Evolutionary conservation across 2,797 vertebrate genomes (phyloP), one percentile per base, ranked within the genome.

Genomic region (Coregonus suidteri): DNA sequence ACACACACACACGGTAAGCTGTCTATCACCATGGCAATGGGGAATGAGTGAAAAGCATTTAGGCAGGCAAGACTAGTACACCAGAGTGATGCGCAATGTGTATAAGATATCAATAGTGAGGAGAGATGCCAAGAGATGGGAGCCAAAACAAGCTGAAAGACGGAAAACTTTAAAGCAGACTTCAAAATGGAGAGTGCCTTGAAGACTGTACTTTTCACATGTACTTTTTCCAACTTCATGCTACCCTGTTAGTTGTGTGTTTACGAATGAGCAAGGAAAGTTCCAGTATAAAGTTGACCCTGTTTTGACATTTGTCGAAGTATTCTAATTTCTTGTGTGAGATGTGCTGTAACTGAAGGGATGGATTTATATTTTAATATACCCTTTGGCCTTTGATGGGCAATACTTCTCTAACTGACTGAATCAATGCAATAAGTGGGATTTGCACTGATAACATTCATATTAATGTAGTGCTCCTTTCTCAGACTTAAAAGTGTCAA

Each of bases 71-170:
- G 87, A 84, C 69, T 1, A 74, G 74, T 80, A 72, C 76, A 51
- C 68, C 75, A 83, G 79, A 82, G 83, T 82, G 79, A 81, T 75
- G 53, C 77, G 85, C 82, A 84, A 89, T 87, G 75, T 83, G 83
- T 85, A 84, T 89, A 83, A 81, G 84, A 90, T 91, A 92, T 90
- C 81, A 89, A 89, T 86, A 88, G 82, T 74, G 83, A 82, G 78
- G 75, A 78, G 83, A 59, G 76, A 71, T 64, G 25, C 78, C 62
- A 25, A 72, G 25, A 31, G 64, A 30, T 20, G 64, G 64, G 30
- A 25, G 20, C 51, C 15, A 62, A 77, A 86, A 87, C 77, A 82
- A 80, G 25, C 25, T 25, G 25, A 25, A 25, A 25, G 25, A 25
- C 25, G 25, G 72, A 65, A 65, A 11, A 31, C 76, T 83, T 82